Conservation (phyloP, 2,888 invertebrate genomes). For the Euclidia mi region DNA sequence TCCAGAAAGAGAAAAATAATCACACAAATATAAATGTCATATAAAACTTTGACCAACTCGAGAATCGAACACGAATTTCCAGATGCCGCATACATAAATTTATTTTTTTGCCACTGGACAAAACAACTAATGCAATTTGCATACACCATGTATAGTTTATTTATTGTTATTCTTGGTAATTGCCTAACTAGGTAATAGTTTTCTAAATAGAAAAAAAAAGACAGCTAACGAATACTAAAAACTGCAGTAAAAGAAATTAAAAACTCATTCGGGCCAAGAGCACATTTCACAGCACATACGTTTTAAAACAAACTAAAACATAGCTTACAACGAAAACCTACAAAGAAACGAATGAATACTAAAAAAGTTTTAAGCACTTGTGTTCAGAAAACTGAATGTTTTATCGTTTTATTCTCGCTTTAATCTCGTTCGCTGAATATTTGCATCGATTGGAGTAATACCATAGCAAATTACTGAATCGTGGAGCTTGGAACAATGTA, state of each 20-base stretch:
- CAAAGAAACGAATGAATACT: neutral
- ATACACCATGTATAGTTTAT: too few relatives aligned
- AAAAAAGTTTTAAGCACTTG: neutral
- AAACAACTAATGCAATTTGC: too few relatives aligned
- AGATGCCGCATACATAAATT: too few relatives aligned
- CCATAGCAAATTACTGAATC: slow-evolving; percentile 31
- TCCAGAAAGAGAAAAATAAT: too few relatives aligned
- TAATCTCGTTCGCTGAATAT: slow-evolving; percentile 23
- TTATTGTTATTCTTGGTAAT: too few relatives aligned
- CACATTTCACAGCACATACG: neutral
- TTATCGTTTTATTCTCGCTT: slow-evolving; percentile 8
- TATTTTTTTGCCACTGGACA: too few relatives aligned
- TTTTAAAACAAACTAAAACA: neutral
- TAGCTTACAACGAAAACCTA: neutral
- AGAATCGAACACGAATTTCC: too few relatives aligned
- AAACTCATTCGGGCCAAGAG: slow-evolving; percentile 14
- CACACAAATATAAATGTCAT: too few relatives aligned
- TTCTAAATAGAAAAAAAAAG: neutral
- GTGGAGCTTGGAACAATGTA: slow-evolving; percentile 35
- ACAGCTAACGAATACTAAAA: neutral
- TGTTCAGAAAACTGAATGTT: neutral
- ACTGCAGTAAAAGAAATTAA: slow-evolving; percentile 10
- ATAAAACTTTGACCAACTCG: too few relatives aligned
- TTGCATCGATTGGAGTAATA: slow-evolving; percentile 36
- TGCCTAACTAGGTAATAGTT: too few relatives aligned